These are phyloP conservation scores for Alligator sinensis DNA, from an alignment of 2,113 vertebrate species.

Conservation along the genomic window DNA sequence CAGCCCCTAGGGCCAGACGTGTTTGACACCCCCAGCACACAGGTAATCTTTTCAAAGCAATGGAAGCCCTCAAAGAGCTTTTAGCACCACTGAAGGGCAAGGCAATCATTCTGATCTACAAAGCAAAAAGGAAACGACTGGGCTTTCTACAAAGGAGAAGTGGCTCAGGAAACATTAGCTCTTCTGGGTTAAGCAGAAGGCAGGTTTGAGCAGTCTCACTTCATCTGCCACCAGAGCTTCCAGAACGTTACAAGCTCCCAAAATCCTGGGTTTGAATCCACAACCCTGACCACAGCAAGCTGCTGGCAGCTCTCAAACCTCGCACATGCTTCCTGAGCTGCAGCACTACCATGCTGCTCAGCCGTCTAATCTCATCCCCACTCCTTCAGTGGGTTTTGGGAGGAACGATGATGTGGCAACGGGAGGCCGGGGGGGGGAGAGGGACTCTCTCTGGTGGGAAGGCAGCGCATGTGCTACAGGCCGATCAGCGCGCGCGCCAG, in stretches of 20 bases:
- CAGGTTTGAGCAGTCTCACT: not conserved
- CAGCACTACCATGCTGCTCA: not conserved
- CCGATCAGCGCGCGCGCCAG: no score
- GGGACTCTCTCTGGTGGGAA: fast-evolving
- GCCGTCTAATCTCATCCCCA: not conserved
- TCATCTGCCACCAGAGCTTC: not conserved
- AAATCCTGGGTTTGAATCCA: not conserved
- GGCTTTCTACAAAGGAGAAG: not conserved
- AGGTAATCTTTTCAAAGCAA: no score
- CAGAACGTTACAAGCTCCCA: fast-evolving
- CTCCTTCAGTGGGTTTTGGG: not conserved
- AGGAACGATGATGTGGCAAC: constrained; percentile 80
- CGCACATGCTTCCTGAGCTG: not conserved
- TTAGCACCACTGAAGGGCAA: not conserved
- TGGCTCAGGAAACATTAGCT: not conserved
- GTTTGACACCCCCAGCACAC: no score
- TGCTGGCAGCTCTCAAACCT: fast-evolving
- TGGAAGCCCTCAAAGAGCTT: not conserved
- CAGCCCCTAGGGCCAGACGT: no score
- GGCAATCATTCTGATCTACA: no score
- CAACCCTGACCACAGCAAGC: fast-evolving
- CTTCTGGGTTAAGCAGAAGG: not conserved
- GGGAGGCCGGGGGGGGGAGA: not conserved
- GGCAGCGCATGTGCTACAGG: no score
- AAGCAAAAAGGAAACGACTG: not conserved